Evolutionary conservation across 2,113 vertebrate genomes (phyloP).

Genomic region (Melanostigma gelatinosum): DNA sequence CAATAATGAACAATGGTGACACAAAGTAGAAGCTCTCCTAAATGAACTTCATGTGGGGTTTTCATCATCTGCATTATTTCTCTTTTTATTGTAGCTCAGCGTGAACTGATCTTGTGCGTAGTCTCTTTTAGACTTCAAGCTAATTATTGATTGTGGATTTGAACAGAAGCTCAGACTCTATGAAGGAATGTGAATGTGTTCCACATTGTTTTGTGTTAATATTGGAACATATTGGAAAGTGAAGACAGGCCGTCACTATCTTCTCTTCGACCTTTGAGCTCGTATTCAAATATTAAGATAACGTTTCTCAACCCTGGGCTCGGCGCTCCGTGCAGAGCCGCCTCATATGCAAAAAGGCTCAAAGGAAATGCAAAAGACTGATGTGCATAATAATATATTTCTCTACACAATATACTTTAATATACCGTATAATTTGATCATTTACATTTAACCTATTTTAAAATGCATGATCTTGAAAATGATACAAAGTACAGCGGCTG

Average conservation of each 20-base stretch:
- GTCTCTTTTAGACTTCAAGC: constrained; percentile 7
- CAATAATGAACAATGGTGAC: constrained; percentile 49
- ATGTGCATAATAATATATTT: not conserved
- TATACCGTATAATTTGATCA: not conserved
- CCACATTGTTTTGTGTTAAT: constrained; percentile 26
- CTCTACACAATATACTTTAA: not conserved
- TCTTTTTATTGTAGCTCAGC: not conserved
- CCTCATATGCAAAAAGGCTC: not conserved
- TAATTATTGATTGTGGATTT: not conserved
- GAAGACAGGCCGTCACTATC: not conserved
- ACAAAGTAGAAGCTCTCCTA: constrained; percentile 4
- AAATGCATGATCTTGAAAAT: not conserved
- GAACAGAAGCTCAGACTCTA: not conserved
- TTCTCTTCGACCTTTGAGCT: constrained; percentile 16
- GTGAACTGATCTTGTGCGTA: constrained; percentile 4
- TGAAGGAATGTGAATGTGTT: constrained; percentile 26
- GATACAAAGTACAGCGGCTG: not conserved
- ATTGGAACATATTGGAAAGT: constrained; percentile 1
- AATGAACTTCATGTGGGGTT: constrained; percentile 15
- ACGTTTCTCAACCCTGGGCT: not conserved
- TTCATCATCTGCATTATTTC: constrained; percentile 16
- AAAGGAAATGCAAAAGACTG: not conserved
- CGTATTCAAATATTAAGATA: not conserved
- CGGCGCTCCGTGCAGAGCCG: not conserved
- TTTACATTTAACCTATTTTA: not conserved